Evolutionary conservation across 2,888 invertebrate species (phyloP).

Genomic region (Trichogramma evanescens): DNA sequence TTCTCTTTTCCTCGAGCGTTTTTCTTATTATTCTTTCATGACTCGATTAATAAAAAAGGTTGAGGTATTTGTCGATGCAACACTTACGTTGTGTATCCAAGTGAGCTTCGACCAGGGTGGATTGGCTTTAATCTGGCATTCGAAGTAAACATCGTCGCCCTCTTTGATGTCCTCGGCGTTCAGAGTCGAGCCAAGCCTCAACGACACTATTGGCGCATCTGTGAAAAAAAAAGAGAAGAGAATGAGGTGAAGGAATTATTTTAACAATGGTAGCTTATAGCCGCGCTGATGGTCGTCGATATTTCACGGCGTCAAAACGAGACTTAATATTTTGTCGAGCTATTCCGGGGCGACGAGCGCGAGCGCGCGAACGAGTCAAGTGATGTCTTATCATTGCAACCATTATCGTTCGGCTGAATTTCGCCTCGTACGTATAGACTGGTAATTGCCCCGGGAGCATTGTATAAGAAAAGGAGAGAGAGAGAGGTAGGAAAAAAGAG

Average conservation of each 20-base stretch:
- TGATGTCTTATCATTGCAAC: neutral
- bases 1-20: too few relatives aligned
- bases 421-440: too few relatives aligned
- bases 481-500: neutral
- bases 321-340: too few relatives aligned
- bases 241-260: neutral
- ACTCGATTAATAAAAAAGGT: neutral
- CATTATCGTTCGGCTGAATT: too few relatives aligned
- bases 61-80: too few relatives aligned
- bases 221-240: slow-evolving; percentile 40
- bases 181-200: slow-evolving; percentile 76
- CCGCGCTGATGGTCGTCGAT: too few relatives aligned
- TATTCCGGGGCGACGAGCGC: neutral
- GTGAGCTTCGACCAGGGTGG: slow-evolving; percentile 76
- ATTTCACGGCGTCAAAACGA: too few relatives aligned
- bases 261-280: too few relatives aligned
- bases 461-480: neutral
- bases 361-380: neutral
- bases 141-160: slow-evolving; percentile 87
- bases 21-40: neutral
- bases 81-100: slow-evolving; percentile 83
- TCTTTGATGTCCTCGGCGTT: slow-evolving; percentile 85
- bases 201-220: slow-evolving; percentile 80
- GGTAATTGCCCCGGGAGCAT: neutral
- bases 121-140: slow-evolving; percentile 85